Evolutionary conservation across 2,888 invertebrate genomes (phyloP), one percentile per base, ranked within the genome.

Genomic region (Agrochola lota): DNA sequence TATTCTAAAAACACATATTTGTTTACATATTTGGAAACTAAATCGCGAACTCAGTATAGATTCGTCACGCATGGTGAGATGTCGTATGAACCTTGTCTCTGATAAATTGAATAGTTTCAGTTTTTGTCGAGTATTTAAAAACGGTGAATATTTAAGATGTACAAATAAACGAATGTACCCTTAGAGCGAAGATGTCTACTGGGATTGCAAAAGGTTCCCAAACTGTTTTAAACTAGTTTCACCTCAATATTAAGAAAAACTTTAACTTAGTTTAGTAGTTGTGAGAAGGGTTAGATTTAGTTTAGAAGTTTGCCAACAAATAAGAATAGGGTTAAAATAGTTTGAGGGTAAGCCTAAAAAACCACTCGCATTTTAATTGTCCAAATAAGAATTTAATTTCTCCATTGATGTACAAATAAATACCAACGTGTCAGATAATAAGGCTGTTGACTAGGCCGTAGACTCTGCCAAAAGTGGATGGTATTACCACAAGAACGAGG

Each of bases 151-250:
- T 78, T 8, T 43, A 35, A 60, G 35, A 74, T 74, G 26, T 30
- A 72, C 15, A 5, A 43, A 30, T 66, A 66, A 66, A 80, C 26
- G 66, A 79, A n/a, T 26, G 12, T 23, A 52, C 57, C 43, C 52
- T 63, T 66, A 35, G 59, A 68, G 2, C 35, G 64, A 59, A 66
- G 52, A 64, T 3, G 68, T 68, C 74, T 74, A 23, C 46, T 55
- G 73, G 84, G 73, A 83, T 57, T 62, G 77, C 49, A 30, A 63
- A 73, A 63, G 73, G 70, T 81, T 68, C 55, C 59, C 20, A 81
- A 84, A 84, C 84, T 74, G 71, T 81, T 81, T 74, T 80, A 77
- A 77, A 81, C 85, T 77, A 74, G 68, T 81, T 84, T 68, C 20
- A 81, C 76, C 85, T 69, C 71, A 74, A 84, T 71, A 71, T 74